Percentiles rank a stretch among this genome's conserved stretches.
phyloP scores from a whole-genome alignment of 2,797 vertebrate species.

The Picus viridis region DNA sequence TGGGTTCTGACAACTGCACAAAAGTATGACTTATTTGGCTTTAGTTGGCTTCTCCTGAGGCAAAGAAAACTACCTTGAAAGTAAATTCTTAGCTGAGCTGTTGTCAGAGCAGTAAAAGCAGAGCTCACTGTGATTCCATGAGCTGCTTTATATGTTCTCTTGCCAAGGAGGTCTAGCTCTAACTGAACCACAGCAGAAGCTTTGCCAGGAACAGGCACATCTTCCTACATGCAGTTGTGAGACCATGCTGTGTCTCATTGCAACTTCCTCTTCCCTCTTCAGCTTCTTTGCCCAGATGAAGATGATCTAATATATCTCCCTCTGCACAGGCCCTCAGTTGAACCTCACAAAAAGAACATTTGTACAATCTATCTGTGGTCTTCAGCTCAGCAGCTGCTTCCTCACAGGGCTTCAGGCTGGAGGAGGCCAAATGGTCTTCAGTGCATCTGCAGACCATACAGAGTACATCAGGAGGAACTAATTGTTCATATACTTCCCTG shows the following conservation, averaged over 20 bases:
- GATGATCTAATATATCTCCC: not conserved
- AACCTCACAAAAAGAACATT: constrained; percentile 15
- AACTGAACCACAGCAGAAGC: not conserved
- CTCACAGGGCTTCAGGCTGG: constrained; percentile 11
- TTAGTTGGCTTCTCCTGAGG: not conserved
- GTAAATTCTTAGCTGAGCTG: not conserved
- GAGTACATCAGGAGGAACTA: not conserved
- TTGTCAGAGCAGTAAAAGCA: not conserved
- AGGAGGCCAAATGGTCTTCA: constrained; percentile 16
- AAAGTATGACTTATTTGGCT: not conserved
- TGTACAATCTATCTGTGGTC: not conserved
- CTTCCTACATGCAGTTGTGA: not conserved
- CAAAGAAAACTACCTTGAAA: not conserved
- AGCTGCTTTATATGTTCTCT: not conserved
- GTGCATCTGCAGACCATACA: not conserved
- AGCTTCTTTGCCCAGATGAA: not conserved
- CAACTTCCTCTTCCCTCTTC: not conserved
- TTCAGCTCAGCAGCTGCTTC: constrained; percentile 47
- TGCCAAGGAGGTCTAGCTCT: not conserved
- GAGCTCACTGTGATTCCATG: not conserved
- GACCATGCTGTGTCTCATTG: not conserved
- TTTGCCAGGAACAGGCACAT: not conserved
- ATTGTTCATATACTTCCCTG: constrained; percentile 32
- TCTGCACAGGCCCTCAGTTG: not conserved
- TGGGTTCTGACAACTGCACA: not conserved